These are phyloP conservation scores for Lytechinus variegatus DNA, from an alignment of 35 echinoderm and acorn worm genomes.

Conservation along the genomic window DNA sequence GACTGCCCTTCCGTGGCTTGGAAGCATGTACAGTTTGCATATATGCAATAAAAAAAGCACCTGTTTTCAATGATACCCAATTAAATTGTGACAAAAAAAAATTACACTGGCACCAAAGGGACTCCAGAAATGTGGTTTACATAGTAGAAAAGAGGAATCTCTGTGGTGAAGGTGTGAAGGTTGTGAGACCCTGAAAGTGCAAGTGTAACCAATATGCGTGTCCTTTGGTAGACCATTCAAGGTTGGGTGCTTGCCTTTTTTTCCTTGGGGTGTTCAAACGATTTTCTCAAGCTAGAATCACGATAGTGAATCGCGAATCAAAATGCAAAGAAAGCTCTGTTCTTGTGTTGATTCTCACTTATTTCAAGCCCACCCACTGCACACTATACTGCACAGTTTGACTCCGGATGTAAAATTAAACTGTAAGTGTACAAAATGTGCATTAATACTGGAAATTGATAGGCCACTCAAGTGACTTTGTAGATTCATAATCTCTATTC, in stretches of 20 bases:
- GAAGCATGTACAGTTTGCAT: background rate
- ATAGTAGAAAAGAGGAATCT: background rate
- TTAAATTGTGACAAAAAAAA: background rate
- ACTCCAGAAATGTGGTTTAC: background rate
- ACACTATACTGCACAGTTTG: no score
- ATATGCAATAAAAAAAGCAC: background rate
- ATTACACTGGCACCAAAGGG: background rate
- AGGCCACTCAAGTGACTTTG: no score
- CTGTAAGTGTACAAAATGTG: no score
- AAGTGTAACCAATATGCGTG: background rate
- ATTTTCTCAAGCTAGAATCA: no score
- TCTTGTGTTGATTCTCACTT: no score
- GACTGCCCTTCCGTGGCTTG: background rate
- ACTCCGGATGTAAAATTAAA: no score
- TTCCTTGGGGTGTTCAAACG: no score
- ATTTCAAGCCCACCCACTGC: no score
- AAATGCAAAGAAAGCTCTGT: no score
- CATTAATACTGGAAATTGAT: no score
- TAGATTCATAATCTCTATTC: no score
- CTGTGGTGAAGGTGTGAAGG: background rate
- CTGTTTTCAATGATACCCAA: background rate
- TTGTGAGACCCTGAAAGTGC: background rate
- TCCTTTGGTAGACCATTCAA: background rate
- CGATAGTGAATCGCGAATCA: no score
- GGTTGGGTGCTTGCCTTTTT: background rate